A percentile compares a stretch with the other conserved stretches of the same genome.
These are phyloP conservation scores for Chelonoidis abingdonii DNA, from an alignment of 2,113 vertebrate species.

Conservation along the genomic window DNA sequence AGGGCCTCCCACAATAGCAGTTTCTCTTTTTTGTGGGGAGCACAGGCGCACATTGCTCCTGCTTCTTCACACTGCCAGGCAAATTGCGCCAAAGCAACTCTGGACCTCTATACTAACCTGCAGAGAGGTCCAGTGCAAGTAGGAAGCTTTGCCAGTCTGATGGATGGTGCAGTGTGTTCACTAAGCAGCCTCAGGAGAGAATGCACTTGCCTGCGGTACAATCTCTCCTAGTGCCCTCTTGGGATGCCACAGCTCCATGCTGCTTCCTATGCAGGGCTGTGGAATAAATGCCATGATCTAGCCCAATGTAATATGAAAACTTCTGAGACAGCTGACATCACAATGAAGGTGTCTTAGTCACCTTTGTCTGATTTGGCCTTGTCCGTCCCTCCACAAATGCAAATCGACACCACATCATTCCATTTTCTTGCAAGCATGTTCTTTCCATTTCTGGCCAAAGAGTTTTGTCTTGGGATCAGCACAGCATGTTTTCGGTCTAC, in stretches of 20 bases:
- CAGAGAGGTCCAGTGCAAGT: not conserved
- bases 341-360: not conserved
- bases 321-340: rapidly evolving
- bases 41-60: not conserved
- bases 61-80: not conserved
- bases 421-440: too few species aligned
- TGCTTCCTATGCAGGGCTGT: not conserved
- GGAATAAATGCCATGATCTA: not conserved
- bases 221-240: rapidly evolving
- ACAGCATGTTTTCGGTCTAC: too few species aligned
- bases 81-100: not conserved
- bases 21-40: not conserved
- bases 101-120: not conserved
- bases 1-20: not conserved
- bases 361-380: too few species aligned
- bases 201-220: not conserved
- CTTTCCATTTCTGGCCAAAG: too few species aligned
- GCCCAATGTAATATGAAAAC: not conserved
- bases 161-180: not conserved
- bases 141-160: not conserved
- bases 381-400: too few species aligned
- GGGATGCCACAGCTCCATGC: not conserved
- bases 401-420: too few species aligned
- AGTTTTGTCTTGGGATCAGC: too few species aligned
- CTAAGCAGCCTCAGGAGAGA: not conserved